Percentiles rank a stretch among this genome's conserved stretches.
These are phyloP conservation scores for Nothocercus nigrocapillus DNA, from an alignment of 2,113 vertebrate species.

Conservation along the genomic window DNA sequence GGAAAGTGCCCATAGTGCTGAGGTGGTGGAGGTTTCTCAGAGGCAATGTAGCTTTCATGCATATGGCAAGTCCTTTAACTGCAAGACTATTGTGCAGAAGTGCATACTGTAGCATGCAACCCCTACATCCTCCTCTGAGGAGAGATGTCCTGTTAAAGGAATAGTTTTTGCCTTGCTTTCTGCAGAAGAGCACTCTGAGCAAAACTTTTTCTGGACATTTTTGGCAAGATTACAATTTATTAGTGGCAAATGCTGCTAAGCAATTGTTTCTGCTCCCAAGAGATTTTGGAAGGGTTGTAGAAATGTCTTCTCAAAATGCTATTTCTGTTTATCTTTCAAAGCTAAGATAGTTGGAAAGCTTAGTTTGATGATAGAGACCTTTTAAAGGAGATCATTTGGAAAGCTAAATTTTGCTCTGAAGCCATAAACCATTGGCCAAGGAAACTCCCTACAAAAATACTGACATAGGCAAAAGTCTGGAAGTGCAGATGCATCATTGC, in stretches of 20 bases:
- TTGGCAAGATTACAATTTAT: neutral
- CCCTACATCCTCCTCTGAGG: neutral
- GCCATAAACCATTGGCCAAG: neutral
- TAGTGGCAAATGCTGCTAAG: neutral
- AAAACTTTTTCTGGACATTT: neutral
- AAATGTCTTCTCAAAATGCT: neutral
- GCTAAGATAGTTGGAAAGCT: neutral
- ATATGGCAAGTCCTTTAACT: neutral
- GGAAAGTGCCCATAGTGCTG: neutral
- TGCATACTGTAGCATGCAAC: accelerated
- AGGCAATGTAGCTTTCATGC: neutral
- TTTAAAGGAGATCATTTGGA: neutral
- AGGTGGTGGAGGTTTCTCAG: neutral
- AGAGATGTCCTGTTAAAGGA: neutral
- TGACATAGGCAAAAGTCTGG: slow-evolving; percentile 50
- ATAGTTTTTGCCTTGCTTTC: neutral
- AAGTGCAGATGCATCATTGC: slow-evolving; percentile 24
- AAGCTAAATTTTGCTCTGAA: neutral
- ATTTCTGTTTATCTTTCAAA: neutral
- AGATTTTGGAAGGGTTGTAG: neutral
- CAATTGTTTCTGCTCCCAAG: neutral
- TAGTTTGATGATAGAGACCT: neutral
- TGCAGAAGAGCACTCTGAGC: neutral
- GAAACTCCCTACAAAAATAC: slow-evolving; percentile 17
- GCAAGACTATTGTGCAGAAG: neutral